Conservation (phyloP, 2,113 vertebrate species). For the Archilochus colubris region DNA sequence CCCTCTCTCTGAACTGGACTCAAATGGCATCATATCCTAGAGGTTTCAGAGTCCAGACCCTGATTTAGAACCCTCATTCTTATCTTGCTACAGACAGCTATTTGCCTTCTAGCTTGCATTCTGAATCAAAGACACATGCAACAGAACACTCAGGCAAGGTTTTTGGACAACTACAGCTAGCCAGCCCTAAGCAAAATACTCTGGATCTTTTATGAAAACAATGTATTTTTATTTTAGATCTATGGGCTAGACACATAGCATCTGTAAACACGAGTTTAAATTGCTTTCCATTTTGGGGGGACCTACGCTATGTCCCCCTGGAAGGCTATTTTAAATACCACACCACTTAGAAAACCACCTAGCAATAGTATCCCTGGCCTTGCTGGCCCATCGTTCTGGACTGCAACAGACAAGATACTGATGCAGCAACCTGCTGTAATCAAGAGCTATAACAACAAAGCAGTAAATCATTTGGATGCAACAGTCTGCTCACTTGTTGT, state of each 20-base stretch:
- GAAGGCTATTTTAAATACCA: neutral
- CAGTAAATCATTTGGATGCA: slow-evolving; percentile 53
- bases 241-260: neutral
- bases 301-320: neutral
- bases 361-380: neutral
- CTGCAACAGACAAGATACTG: slow-evolving; percentile 49
- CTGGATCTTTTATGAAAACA: neutral
- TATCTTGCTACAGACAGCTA: neutral
- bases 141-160: neutral
- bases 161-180: neutral
- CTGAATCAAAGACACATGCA: neutral
- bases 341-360: neutral
- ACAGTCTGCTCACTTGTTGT: neutral
- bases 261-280: neutral
- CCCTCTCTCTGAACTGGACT: neutral
- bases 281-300: neutral
- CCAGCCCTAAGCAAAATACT: neutral
- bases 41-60: neutral
- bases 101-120: neutral
- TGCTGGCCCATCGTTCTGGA: neutral
- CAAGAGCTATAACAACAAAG: slow-evolving; percentile 57
- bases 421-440: slow-evolving; percentile 48
- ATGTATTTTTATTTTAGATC: neutral
- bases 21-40: neutral
- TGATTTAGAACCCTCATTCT: neutral